Base-by-base conservation (phyloP, 2,888 invertebrate genomes). In the Cantharis lateralis region DNA sequence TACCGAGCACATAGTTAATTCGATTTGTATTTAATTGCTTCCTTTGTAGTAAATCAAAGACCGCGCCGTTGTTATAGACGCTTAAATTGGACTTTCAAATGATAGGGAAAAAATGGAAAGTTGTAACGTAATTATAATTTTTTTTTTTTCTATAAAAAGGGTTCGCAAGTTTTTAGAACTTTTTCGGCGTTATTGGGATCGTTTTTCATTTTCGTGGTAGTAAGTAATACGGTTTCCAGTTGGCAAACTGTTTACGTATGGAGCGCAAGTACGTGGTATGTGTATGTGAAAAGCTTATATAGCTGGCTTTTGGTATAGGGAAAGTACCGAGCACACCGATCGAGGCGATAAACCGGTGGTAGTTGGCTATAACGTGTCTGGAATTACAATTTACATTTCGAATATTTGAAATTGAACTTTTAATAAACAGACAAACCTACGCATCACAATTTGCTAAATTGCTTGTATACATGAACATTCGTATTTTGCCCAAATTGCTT, bases 181-280 rank as follows among this genome's bases (percentile, higher is more conserved):
- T 69, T 69, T 69, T 69, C n/a, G 7, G 15, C 69, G 20, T 69
- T 69, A 32, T 69, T 69, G 26, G 26, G 69, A 69, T 48, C 70
- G 68, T 63, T 74, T 75, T 75, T 71, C 71, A 71, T 71, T 75
- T 75, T 66, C 62, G 62, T n/a, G 71, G 48, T 66, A 66, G 64
- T 64, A 61, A 74, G 71, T 75, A 71, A 75, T 69, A 68, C 71
- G 71, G 62, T 71, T 72, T 70, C 32, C 69, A 68, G 76, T 70
- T 72, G 71, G 69, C 72, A 66, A 76, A 76, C 76, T 72, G 76
- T 72, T 76, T 72, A 72, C 72, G 72, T 76, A 76, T 72, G 72
- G 72, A 70, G 64, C 72, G 61, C 20, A 75, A 72, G 69, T 76
- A 76, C 76, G 76, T 72, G 72, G 72, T 72, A 64, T 72, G 76